A percentile compares a stretch with the other conserved stretches of the same genome.
phyloP scores from a whole-genome alignment of 2,888 invertebrate genomes.

The Morpho helenor region DNA sequence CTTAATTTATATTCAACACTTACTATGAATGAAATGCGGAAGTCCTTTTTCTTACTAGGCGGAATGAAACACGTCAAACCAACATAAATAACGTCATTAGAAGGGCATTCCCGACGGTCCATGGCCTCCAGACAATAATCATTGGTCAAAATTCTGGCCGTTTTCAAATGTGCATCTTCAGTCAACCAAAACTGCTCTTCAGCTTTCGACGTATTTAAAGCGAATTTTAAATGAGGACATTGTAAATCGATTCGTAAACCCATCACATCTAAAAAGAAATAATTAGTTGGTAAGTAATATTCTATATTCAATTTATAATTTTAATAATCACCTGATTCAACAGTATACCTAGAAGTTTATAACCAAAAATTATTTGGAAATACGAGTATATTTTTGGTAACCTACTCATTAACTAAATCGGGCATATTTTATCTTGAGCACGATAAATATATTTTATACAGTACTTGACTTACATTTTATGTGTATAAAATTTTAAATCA shows the following conservation, averaged over 20 bases:
- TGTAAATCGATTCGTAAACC: constrained; percentile 47
- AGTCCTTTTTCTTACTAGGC: constrained; percentile 44
- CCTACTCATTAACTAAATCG: no score
- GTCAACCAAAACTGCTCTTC: constrained; percentile 48
- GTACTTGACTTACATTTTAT: no score
- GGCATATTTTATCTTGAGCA: no score
- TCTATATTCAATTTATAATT: no score
- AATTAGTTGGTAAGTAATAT: neutral
- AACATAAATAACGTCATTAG: constrained; percentile 40
- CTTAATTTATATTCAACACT: constrained; percentile 30
- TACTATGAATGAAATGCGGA: constrained; percentile 59
- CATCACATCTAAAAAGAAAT: constrained; percentile 45
- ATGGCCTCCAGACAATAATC: constrained; percentile 67
- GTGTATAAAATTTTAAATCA: no score
- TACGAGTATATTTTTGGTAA: no score
- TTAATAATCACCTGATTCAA: no score
- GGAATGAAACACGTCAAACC: constrained; percentile 58
- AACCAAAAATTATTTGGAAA: no score
- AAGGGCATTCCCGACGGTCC: constrained; percentile 50
- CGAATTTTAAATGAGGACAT: constrained; percentile 47
- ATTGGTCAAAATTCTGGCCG: constrained; percentile 34
- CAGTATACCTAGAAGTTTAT: no score
- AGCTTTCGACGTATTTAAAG: constrained; percentile 42
- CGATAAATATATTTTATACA: no score
- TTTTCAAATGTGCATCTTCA: constrained; percentile 41